Conservation (phyloP, 2,888 invertebrate genomes). For the Liposcelis brunnea region DNA sequence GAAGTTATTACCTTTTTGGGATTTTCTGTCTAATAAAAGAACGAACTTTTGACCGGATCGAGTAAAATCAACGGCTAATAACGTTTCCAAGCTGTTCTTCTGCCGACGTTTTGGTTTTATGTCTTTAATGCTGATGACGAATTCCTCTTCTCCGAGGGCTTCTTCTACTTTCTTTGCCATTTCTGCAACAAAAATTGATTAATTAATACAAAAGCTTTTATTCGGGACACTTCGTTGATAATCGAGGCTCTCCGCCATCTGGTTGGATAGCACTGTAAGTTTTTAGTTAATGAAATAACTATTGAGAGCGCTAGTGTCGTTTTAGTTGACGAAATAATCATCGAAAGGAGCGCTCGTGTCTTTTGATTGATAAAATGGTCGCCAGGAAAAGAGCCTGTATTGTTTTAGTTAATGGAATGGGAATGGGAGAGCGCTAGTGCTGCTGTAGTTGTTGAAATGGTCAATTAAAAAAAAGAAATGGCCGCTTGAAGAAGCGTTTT, state of each 20-base stretch:
- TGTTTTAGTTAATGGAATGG: too few species aligned
- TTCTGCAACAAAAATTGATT: conserved; percentile 24
- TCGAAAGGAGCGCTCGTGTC: too few species aligned
- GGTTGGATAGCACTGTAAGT: too few species aligned
- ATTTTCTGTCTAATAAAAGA: conserved; percentile 34
- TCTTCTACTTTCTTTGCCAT: conserved; percentile 31
- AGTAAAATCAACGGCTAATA: conserved; percentile 37
- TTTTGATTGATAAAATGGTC: too few species aligned
- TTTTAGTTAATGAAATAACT: too few species aligned
- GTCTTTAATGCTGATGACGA: conserved; percentile 34
- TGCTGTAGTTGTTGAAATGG: too few species aligned
- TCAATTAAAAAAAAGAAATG: too few species aligned
- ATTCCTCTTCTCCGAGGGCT: conserved; percentile 32
- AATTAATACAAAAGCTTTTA: background rate
- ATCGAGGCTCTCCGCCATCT: background rate
- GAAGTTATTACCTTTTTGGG: conserved; percentile 31
- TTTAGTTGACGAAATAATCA: too few species aligned
- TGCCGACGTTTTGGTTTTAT: conserved; percentile 31
- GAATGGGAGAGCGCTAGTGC: too few species aligned
- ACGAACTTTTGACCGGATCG: conserved; percentile 34
- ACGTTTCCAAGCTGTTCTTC: conserved; percentile 29
- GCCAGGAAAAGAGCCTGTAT: too few species aligned
- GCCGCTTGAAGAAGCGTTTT: too few species aligned
- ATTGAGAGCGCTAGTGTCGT: too few species aligned
- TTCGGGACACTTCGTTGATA: background rate